Evolutionary conservation across 2,888 invertebrate genomes (phyloP), one percentile per base, ranked within the genome.

Genomic region (Epinotia nisella): DNA sequence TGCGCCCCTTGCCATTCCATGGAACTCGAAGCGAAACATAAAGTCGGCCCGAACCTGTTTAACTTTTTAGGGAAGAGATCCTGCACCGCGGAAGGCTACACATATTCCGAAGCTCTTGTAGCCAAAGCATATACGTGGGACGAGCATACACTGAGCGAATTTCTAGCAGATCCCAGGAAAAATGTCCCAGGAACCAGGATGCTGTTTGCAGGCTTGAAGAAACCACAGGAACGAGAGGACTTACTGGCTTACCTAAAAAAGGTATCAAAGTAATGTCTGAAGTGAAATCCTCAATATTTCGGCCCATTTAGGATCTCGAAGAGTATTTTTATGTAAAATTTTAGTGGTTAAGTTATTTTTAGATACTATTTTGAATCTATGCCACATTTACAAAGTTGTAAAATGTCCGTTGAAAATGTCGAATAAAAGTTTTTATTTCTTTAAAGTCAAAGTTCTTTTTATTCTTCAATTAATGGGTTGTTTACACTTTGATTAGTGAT

Each of bases 171-270:
- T n/a, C 66, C 66, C 5, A 66, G 7, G 2, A 56, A 13, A 9
- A 10, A 21, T 7, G n/a, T 56, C 5, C 66, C 66, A 0, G 66
- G 66, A 0, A 66, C 55, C 9, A 66, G 11, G 24, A 66, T 66
- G 66, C 10, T 66, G 41, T 66, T 66, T 21, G 66, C 13, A 2
- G 66, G 66, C 13, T 21, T 66, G 5, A 66, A 56, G 55, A 66
- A 66, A n/a, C 11, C 55, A 0, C 66, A 66, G 2, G 66, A 66
- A 11, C 15, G 66, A 2, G 66, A 66, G 4, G 66, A 66, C 10
- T 0, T 66, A 2, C 1, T 66, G 11, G 66, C 66, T 10, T 66
- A 24, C 24, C n/a, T 66, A 5, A 66, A 41, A n/a, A 41, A 35
- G 1, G 15, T 2, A 11, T 15, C 9, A 1, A 55, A 29, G 49